These are phyloP conservation scores for Pangasius macronema DNA, from an alignment of 2,797 vertebrate genomes.

Conservation along the genomic window DNA sequence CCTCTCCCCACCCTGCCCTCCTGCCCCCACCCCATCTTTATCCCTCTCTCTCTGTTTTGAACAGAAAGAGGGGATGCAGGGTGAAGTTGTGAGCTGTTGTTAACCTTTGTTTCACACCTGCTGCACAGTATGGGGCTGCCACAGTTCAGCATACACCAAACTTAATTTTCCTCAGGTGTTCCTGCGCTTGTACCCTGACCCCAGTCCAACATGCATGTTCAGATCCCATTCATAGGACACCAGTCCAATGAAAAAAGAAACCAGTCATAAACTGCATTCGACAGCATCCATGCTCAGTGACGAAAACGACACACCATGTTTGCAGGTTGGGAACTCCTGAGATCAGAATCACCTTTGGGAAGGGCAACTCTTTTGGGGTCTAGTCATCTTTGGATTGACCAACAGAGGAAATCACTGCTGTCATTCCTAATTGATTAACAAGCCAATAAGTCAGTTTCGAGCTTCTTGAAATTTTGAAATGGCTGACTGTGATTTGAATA, in stretches of 20 bases:
- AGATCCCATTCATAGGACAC: constrained; percentile 3
- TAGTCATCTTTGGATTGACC: constrained; percentile 2
- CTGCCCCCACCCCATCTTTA: constrained; percentile 50
- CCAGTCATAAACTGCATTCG: constrained; percentile 6
- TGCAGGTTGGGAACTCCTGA: not conserved
- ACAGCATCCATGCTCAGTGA: constrained; percentile 16
- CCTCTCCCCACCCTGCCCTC: constrained; percentile 44
- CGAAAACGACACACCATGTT: not conserved
- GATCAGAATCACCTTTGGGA: constrained; percentile 3
- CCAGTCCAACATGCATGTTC: not conserved
- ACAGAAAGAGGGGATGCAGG: constrained; percentile 28
- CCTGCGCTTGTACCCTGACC: constrained; percentile 30
- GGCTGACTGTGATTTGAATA: not conserved
- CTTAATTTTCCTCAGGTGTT: constrained; percentile 78
- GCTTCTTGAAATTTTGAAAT: not conserved
- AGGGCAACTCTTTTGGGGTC: not conserved
- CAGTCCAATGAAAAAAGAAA: not conserved
- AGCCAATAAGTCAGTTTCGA: not conserved
- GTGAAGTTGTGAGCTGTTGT: constrained; percentile 62
- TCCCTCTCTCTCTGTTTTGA: constrained; percentile 46
- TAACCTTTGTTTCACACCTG: constrained; percentile 82
- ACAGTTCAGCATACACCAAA: constrained; percentile 73
- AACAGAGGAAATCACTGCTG: constrained; percentile 3
- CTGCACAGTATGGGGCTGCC: constrained; percentile 72
- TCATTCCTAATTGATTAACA: constrained; percentile 11